These are phyloP conservation scores for Podarcis raffonei DNA, from an alignment of 2,113 vertebrate species.

Conservation along the genomic window DNA sequence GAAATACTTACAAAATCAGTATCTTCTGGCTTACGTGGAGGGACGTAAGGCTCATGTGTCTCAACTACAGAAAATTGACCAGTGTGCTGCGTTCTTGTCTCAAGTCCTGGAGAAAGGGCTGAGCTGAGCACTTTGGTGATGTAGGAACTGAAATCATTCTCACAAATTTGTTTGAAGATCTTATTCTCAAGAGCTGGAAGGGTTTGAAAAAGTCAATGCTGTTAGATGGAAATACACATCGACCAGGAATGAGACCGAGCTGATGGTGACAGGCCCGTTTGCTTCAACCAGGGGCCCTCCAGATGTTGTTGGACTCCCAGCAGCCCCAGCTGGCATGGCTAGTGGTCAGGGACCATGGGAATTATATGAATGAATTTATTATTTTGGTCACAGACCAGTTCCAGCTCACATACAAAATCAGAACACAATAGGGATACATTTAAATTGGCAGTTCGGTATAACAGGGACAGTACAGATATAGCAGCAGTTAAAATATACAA, in stretches of 20 bases:
- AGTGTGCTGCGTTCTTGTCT: neutral
- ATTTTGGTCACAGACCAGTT: too few species aligned
- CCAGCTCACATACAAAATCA: too few species aligned
- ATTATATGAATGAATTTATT: too few species aligned
- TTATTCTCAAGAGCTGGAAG: conserved; percentile 79
- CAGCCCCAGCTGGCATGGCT: neutral
- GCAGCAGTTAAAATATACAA: too few species aligned
- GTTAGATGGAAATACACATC: neutral
- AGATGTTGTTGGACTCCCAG: neutral
- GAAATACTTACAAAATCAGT: conserved; percentile 58
- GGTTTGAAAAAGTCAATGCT: neutral
- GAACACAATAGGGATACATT: too few species aligned
- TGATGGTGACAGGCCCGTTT: neutral
- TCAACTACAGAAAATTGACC: neutral
- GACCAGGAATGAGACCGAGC: neutral
- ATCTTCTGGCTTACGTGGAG: conserved; percentile 19
- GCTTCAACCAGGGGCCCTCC: neutral
- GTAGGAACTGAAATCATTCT: conserved; percentile 63
- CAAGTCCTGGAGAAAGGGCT: conserved; percentile 37
- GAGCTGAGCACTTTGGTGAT: conserved; percentile 55
- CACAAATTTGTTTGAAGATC: conserved; percentile 82
- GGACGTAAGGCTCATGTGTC: neutral
- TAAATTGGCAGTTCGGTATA: too few species aligned
- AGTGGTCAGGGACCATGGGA: too few species aligned
- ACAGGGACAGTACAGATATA: too few species aligned